A percentile compares a stretch with the other conserved stretches of the same genome.
Evolutionary conservation across 2,113 vertebrate species (phyloP).

Genomic region (Burhinus bistriatus): DNA sequence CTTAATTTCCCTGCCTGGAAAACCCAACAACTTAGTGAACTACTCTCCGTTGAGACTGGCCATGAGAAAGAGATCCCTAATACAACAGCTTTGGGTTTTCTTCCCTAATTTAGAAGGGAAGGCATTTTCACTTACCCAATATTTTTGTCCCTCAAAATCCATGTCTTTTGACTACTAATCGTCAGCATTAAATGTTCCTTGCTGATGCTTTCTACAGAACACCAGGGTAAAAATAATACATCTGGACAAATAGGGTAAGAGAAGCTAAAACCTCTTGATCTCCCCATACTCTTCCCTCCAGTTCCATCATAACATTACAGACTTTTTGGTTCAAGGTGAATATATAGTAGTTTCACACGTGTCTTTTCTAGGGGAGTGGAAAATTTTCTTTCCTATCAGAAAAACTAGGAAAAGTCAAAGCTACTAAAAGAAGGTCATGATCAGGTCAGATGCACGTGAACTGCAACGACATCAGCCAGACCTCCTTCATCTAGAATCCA

Average conservation of each 20-base stretch:
- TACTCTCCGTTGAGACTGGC: background rate
- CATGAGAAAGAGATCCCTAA: background rate
- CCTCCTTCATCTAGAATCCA: background rate
- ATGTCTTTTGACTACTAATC: background rate
- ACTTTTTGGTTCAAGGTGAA: background rate
- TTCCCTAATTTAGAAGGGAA: background rate
- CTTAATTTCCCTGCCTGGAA: background rate
- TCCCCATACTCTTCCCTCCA: background rate
- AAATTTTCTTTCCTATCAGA: background rate
- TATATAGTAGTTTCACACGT: rapidly evolving
- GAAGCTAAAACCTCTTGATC: background rate
- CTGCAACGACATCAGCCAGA: background rate
- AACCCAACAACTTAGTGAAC: background rate
- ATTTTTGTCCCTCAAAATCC: background rate
- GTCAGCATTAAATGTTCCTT: background rate
- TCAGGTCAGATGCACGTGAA: background rate
- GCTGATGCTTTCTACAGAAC: background rate
- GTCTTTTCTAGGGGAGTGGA: background rate
- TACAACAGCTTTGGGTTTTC: background rate
- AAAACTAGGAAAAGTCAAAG: background rate
- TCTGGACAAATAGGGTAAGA: background rate
- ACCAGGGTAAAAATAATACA: background rate
- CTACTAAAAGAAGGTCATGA: background rate
- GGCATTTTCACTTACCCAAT: background rate
- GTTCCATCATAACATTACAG: background rate